Conservation (phyloP, 2,797 vertebrate species). For the Cossypha dichroa region DNA sequence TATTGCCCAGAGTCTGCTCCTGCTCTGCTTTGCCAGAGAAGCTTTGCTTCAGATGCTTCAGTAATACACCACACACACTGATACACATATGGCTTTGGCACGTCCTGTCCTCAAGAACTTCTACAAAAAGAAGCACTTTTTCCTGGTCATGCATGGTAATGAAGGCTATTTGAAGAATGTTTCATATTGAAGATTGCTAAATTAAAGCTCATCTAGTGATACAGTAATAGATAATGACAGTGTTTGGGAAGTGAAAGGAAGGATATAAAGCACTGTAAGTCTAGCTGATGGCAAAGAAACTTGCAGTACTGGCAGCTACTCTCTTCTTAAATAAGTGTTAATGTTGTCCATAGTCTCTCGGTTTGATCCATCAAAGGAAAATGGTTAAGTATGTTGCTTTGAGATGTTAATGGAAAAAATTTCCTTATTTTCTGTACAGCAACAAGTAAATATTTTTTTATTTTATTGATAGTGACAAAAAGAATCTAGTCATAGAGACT, state of each 20-base stretch:
- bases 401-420: background rate
- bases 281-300: background rate
- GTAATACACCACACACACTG: background rate
- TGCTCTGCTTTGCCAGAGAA: background rate
- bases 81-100: background rate
- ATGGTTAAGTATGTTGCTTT: background rate
- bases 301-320: background rate
- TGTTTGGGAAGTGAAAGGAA: background rate
- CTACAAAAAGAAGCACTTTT: background rate
- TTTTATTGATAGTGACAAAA: background rate
- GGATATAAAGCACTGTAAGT: background rate
- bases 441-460: background rate
- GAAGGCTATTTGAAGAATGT: background rate
- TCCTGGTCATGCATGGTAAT: background rate
- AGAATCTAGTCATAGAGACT: background rate
- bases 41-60: background rate
- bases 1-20: background rate
- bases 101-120: background rate
- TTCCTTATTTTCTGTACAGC: background rate
- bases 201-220: background rate
- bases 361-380: background rate
- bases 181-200: background rate
- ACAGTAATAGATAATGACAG: background rate
- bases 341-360: background rate
- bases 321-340: background rate